Percentiles rank a stretch among this genome's conserved stretches.
phyloP scores from a whole-genome alignment of 2,797 vertebrate genomes.

The Sciurus carolinensis region DNA sequence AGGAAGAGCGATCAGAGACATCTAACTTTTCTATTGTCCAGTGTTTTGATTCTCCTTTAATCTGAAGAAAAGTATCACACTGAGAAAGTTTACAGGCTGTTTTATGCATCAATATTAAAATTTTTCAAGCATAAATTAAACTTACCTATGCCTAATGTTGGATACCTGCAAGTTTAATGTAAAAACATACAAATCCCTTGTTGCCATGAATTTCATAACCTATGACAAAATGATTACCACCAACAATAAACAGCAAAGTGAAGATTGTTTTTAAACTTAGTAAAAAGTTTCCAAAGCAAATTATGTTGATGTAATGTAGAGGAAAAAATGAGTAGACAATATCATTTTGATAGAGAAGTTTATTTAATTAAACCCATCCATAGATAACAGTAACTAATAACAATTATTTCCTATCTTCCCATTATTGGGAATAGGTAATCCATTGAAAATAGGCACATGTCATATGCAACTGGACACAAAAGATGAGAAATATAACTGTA shows the following conservation, averaged over 20 bases:
- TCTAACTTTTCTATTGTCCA: not conserved
- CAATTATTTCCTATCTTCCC: not conserved
- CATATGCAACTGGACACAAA: not conserved
- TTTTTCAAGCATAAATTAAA: slow-evolving; percentile 45
- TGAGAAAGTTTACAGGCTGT: not conserved
- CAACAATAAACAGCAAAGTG: not conserved
- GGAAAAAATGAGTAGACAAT: not conserved
- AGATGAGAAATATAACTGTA: not conserved
- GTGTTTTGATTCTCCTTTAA: not conserved
- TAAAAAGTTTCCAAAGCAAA: not conserved
- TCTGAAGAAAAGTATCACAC: not conserved
- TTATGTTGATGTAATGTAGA: not conserved
- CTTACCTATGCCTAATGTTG: not conserved
- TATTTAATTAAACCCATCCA: not conserved
- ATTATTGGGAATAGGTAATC: not conserved
- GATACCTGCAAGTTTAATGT: not conserved
- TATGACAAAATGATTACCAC: not conserved
- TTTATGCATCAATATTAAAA: not conserved
- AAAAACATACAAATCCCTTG: not conserved
- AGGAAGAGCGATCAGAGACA: not conserved
- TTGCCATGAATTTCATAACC: not conserved
- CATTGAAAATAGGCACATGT: not conserved
- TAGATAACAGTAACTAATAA: not conserved
- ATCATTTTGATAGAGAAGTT: not conserved
- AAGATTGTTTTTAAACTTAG: not conserved